These are phyloP conservation scores for Aphelinus certus DNA, from an alignment of 1,140 invertebrate genomes.

Conservation along the genomic window DNA sequence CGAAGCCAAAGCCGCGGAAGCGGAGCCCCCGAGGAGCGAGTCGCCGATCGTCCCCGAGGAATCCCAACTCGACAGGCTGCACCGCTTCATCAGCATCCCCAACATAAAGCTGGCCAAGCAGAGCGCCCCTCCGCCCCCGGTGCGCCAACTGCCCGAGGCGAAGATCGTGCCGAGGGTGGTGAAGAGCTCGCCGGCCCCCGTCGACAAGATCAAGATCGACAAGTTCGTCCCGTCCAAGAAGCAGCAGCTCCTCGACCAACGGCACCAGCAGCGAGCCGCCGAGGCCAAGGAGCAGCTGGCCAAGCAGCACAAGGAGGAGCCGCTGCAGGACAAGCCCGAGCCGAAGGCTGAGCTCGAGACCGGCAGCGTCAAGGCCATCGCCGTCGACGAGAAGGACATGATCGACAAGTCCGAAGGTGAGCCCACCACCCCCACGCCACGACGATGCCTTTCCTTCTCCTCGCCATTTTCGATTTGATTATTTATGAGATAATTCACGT, in stretches of 20 bases:
- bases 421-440: background rate
- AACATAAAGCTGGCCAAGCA: conserved; percentile 60
- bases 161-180: conserved; percentile 33
- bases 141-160: conserved; percentile 44
- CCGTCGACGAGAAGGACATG: conserved; percentile 58
- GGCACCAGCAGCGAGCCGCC: conserved; percentile 23
- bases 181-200: conserved; percentile 40
- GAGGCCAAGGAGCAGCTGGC: conserved; percentile 17
- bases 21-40: conserved; percentile 26
- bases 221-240: conserved; percentile 48
- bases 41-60: conserved; percentile 43
- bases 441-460: no score
- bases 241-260: conserved; percentile 20
- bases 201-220: conserved; percentile 54
- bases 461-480: background rate
- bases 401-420: conserved; percentile 59
- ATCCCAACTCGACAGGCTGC: conserved; percentile 27
- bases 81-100: conserved; percentile 61
- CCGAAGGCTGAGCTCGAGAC: conserved; percentile 43
- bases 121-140: conserved; percentile 20
- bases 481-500: background rate
- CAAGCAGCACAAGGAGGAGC: conserved; percentile 13
- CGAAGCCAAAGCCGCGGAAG: conserved; percentile 35
- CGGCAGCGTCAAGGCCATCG: conserved; percentile 46
- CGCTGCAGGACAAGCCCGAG: conserved; percentile 17